phyloP scores from a whole-genome alignment of 1,140 invertebrate species.

The Meloidogyne exigua region DNA sequence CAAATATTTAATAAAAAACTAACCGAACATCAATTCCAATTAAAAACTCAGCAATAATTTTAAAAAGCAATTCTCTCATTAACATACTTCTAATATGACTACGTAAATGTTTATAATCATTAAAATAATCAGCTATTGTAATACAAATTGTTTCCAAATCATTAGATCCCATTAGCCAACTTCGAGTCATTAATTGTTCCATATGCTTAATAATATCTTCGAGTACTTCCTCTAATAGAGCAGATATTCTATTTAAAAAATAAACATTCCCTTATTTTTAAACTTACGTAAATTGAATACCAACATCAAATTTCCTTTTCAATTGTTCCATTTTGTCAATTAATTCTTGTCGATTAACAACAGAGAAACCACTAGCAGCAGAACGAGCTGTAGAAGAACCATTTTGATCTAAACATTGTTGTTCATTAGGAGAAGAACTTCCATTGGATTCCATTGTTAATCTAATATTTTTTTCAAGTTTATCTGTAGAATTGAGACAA shows the following conservation, averaged over 20 bases:
- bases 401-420: not conserved
- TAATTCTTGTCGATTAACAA: slow-evolving; percentile 49
- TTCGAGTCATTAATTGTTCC: slow-evolving; percentile 42
- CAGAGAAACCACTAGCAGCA: slow-evolving; percentile 21
- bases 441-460: slow-evolving; percentile 44
- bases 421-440: slow-evolving; percentile 15
- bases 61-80: slow-evolving; percentile 44
- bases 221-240: slow-evolving; percentile 45
- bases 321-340: slow-evolving; percentile 50
- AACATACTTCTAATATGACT: slow-evolving; percentile 36
- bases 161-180: slow-evolving; percentile 37
- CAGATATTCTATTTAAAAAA: slow-evolving; percentile 34
- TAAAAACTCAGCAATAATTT: slow-evolving; percentile 46
- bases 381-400: slow-evolving; percentile 17
- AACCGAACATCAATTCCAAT: slow-evolving; percentile 45
- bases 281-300: slow-evolving; percentile 40
- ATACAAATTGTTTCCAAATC: slow-evolving; percentile 51
- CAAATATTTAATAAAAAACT: not conserved
- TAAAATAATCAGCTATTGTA: slow-evolving; percentile 47
- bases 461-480: slow-evolving; percentile 53
- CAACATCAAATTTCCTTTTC: slow-evolving; percentile 47
- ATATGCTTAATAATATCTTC: slow-evolving; percentile 47
- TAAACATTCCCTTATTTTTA: not conserved
- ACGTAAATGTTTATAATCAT: slow-evolving; percentile 45
- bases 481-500: slow-evolving; percentile 50